Evolutionary conservation across 2,797 vertebrate species (phyloP).

Genomic region (Lepilemur ruficaudatus): DNA sequence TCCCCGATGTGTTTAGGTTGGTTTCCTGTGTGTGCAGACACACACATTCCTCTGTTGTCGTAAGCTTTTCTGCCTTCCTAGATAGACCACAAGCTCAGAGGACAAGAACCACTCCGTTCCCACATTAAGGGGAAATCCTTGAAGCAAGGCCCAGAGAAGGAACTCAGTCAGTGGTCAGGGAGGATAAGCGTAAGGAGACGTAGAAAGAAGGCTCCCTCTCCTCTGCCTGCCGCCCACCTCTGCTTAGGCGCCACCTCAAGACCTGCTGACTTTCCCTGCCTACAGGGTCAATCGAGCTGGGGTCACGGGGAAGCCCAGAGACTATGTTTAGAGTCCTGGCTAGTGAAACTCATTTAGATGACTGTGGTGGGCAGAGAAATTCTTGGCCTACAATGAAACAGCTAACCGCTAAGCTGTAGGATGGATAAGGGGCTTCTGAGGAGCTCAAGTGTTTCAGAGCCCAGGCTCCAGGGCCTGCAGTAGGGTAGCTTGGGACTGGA

Average conservation of each 20-base stretch:
- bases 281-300: neutral
- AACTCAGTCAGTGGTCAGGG: neutral
- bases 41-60: neutral
- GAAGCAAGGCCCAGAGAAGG: constrained; percentile 22
- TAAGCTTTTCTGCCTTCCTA: neutral
- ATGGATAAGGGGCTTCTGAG: neutral
- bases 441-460: neutral
- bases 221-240: neutral
- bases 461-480: neutral
- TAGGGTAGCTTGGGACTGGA: neutral
- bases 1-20: neutral
- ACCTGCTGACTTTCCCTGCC: neutral
- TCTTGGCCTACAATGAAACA: neutral
- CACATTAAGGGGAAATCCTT: neutral
- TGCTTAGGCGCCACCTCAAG: neutral
- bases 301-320: neutral
- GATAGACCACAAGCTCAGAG: neutral
- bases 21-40: neutral
- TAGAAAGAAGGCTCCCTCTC: neutral
- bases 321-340: neutral
- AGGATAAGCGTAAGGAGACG: neutral
- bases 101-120: neutral
- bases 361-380: neutral
- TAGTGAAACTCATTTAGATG: neutral
- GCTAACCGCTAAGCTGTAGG: neutral